Base-by-base conservation (phyloP, 2,888 invertebrate genomes). In the Ramazzottius varieornatus region DNA sequence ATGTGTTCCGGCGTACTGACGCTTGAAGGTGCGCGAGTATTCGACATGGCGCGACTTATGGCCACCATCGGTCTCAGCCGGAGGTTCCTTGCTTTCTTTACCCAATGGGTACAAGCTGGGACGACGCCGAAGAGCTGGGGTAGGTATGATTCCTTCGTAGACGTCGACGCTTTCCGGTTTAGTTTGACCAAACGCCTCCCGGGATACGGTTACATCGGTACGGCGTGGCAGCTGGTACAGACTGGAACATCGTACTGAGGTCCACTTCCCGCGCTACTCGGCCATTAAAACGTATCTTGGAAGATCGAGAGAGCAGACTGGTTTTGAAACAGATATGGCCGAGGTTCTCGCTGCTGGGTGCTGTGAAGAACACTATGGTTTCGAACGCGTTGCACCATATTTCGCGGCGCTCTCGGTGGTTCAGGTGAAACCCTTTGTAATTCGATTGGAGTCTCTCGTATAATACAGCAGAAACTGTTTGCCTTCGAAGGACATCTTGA, bases 321-420 rank as follows among this genome's bases (percentile, higher is more conserved):
- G 82, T 67, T 82, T 84, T 46, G 80, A 83, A 64, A 77, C 78
- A n/a, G 66, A 63, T 32, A 4, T 8, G 13, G n/a, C 4, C 29
- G 54, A 54, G 4, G 54, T 16, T 54, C 54, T 54, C 24, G 54
- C 54, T 54, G 54, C 16, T 54, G 32, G 54, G 46, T 29, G 65
- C 33, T 29, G 93, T 94, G 78, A 92, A 96, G 80, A 96, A 96
- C 70, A 93, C 80, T 84, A 93, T 89, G 79, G 94, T 94, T 75
- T 94, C 93, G 70, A 94, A 88, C 64, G 93, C 91, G 79, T 92
- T 92, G 74, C 88, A 84, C 94, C 94, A 96, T 94, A 91, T 70
- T 92, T 85, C 75, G 93, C 93, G 65, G 90, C 86, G 63, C 88
- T 84, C 64, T 88, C 86, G 70, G 87, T 86, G 66, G 88, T 86